These are phyloP conservation scores for Cosmia trapezina DNA, from an alignment of 2,888 invertebrate genomes.

Conservation along the genomic window DNA sequence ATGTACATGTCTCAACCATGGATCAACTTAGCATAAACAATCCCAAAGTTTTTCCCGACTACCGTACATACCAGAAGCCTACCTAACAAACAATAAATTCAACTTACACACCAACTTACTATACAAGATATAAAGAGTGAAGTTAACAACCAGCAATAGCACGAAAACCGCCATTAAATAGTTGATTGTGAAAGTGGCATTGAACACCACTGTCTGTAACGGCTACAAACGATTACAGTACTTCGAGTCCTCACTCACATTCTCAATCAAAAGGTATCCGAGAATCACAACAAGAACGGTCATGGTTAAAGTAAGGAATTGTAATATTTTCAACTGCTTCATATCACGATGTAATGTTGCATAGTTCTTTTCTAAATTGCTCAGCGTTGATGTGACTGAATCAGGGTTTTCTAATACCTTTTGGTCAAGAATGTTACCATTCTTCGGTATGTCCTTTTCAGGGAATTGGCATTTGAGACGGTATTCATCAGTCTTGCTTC, in stretches of 20 bases:
- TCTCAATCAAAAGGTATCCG: constrained; percentile 80
- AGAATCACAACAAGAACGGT: constrained; percentile 77
- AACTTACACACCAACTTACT: constrained; percentile 71
- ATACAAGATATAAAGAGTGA: constrained; percentile 71
- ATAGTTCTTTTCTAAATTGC: constrained; percentile 81
- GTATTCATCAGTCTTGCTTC: constrained; percentile 92
- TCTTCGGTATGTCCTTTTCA: constrained; percentile 81
- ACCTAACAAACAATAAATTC: constrained; percentile 61
- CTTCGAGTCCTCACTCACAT: constrained; percentile 72
- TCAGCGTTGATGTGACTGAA: constrained; percentile 93
- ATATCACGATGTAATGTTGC: constrained; percentile 77
- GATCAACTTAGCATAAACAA: not conserved
- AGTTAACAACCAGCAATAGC: constrained; percentile 70
- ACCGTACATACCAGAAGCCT: constrained; percentile 11
- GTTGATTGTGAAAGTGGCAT: constrained; percentile 75
- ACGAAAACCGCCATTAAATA: constrained; percentile 65
- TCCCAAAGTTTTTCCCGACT: not conserved
- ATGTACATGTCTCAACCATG: not conserved
- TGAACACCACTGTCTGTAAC: constrained; percentile 76
- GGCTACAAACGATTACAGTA: constrained; percentile 85
- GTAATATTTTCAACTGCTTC: constrained; percentile 78
- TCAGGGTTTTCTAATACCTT: constrained; percentile 92
- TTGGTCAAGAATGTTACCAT: constrained; percentile 75
- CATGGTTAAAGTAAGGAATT: constrained; percentile 78
- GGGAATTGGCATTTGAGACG: constrained; percentile 93